A percentile compares a stretch with the other conserved stretches of the same genome.
Evolutionary conservation across 2,113 vertebrate genomes (phyloP).

Genomic region (Heloderma charlesbogerti): DNA sequence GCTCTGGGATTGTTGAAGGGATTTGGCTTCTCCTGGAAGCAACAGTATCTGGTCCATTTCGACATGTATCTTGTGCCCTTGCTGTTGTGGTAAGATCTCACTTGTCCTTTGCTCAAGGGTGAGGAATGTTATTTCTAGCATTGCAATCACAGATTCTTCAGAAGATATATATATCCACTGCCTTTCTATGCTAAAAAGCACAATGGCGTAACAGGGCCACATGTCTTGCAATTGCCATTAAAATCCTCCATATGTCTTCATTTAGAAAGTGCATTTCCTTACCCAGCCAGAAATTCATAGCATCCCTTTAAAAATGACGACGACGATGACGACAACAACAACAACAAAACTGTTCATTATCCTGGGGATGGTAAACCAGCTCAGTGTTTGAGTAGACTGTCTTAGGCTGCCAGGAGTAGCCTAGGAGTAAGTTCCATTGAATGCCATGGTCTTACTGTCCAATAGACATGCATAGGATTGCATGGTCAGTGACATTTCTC

Average conservation of each 20-base stretch:
- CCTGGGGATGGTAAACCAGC: neutral
- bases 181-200: constrained; percentile 46
- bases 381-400: neutral
- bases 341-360: rapidly evolving
- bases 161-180: neutral
- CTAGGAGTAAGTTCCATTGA: too few relatives aligned
- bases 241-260: constrained; percentile 50
- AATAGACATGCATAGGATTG: too few relatives aligned
- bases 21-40: neutral
- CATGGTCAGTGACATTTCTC: neutral
- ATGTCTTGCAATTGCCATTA: constrained; percentile 51
- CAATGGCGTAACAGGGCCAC: constrained; percentile 43
- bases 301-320: constrained; percentile 51
- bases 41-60: neutral
- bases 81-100: neutral
- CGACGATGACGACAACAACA: too few relatives aligned
- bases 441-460: too few relatives aligned
- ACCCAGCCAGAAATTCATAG: constrained; percentile 61
- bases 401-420: neutral
- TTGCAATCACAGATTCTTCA: constrained; percentile 37
- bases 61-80: rapidly evolving
- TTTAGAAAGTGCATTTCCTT: constrained; percentile 54
- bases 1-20: neutral
- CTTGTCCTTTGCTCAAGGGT: constrained; percentile 16
- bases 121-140: constrained; percentile 20